These are phyloP conservation scores for Heterotis niloticus DNA, from an alignment of 2,113 vertebrate species.

Conservation along the genomic window DNA sequence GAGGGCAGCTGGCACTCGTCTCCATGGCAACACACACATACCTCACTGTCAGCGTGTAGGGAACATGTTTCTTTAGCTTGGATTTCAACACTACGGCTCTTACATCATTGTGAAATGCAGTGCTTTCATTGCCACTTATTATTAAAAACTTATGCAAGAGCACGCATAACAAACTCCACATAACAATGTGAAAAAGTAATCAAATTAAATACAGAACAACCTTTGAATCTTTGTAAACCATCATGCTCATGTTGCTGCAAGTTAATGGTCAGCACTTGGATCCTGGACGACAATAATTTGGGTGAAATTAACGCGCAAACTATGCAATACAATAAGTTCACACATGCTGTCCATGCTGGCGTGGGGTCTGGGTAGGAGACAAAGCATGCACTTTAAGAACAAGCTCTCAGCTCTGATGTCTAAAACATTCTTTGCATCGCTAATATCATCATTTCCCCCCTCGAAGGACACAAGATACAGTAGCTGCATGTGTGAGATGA, in stretches of 20 bases:
- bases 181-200: neutral
- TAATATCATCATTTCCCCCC: constrained; percentile 49
- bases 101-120: neutral
- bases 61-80: neutral
- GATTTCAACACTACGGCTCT: too few relatives aligned
- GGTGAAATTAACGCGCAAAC: constrained; percentile 21
- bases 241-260: neutral
- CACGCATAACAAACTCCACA: neutral
- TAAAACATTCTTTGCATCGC: constrained; percentile 58
- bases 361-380: constrained; percentile 71
- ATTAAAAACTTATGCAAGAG: neutral
- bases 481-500: constrained; percentile 47
- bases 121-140: too few relatives aligned
- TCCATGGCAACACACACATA: neutral
- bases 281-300: neutral
- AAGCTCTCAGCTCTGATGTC: constrained; percentile 10
- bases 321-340: constrained; percentile 44
- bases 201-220: neutral
- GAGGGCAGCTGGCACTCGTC: neutral
- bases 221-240: neutral
- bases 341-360: constrained; percentile 73
- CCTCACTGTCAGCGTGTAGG: neutral
- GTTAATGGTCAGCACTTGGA: constrained; percentile 16
- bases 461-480: constrained; percentile 61
- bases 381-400: constrained; percentile 49